phyloP scores from a whole-genome alignment of 2,888 invertebrate species.

The Eumacrocentrus americanus region DNA sequence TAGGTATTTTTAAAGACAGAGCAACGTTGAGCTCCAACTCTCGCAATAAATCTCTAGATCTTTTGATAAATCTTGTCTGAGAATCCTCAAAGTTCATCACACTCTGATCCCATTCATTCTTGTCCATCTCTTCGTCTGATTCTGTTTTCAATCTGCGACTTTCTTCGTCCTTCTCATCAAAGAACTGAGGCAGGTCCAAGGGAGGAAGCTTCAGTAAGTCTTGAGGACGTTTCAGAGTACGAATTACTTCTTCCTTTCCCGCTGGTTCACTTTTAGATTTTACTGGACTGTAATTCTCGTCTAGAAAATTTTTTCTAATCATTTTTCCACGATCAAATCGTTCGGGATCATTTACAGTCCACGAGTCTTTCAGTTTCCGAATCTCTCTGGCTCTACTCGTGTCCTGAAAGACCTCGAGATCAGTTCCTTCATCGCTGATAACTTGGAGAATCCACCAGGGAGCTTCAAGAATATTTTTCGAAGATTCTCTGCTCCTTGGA shows the following conservation, averaged over 20 bases:
- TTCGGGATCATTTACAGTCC: conserved; percentile 37
- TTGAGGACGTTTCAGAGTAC: conserved; percentile 28
- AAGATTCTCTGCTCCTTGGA: background rate
- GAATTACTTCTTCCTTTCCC: background rate
- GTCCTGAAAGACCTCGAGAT: conserved; percentile 26
- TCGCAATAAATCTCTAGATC: conserved; percentile 5
- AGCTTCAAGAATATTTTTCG: conserved; percentile 17
- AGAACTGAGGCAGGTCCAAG: background rate
- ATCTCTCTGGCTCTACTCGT: conserved; percentile 38
- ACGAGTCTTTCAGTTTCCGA: conserved; percentile 35
- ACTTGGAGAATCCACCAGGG: conserved; percentile 45
- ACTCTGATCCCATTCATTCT: conserved; percentile 32
- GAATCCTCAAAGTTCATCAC: conserved; percentile 31
- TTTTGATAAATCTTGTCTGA: conserved; percentile 18
- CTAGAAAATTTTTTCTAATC: conserved; percentile 38
- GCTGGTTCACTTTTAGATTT: background rate
- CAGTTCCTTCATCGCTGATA: conserved; percentile 31
- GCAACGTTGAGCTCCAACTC: conserved; percentile 1
- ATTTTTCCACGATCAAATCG: conserved; percentile 39
- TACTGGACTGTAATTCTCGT: conserved; percentile 17
- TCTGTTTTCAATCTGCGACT: conserved; percentile 35
- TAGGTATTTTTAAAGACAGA: background rate
- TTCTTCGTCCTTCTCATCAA: conserved; percentile 32
- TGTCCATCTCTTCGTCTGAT: conserved; percentile 36
- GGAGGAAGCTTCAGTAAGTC: conserved; percentile 5